Conservation (phyloP, 2,888 invertebrate species). For the Lydus trimaculatus region DNA sequence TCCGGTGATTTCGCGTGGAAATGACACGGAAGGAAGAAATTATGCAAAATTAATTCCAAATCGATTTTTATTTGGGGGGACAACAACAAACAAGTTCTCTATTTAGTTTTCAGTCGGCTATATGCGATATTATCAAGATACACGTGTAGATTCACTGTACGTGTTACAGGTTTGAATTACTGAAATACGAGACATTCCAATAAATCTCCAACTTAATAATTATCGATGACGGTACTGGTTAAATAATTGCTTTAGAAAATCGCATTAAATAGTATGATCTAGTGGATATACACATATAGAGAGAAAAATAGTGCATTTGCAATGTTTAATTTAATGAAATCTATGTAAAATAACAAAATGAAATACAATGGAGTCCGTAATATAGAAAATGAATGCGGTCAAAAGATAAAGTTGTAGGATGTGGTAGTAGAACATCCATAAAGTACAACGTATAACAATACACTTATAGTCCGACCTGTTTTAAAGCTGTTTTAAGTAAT, state of each 20-base stretch:
- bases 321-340: not conserved
- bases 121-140: conserved; percentile 13
- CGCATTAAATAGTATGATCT: conserved; percentile 36
- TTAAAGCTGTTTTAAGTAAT: conserved; percentile 45
- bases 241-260: conserved; percentile 44
- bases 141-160: conserved; percentile 30
- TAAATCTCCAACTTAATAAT: conserved; percentile 43
- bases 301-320: not conserved
- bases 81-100: not conserved
- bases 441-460: conserved; percentile 42
- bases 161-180: conserved; percentile 32
- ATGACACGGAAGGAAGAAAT: conserved; percentile 21
- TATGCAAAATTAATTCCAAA: conserved; percentile 15
- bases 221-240: conserved; percentile 36
- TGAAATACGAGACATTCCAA: conserved; percentile 44
- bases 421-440: conserved; percentile 39
- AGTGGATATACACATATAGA: not conserved
- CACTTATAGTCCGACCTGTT: conserved; percentile 31
- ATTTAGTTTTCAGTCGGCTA: conserved; percentile 15
- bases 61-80: not conserved
- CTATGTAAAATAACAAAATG: conserved; percentile 15
- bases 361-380: conserved; percentile 33
- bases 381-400: conserved; percentile 34
- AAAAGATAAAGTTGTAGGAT: conserved; percentile 45
- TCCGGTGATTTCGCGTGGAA: conserved; percentile 19